These are phyloP conservation scores for Gasterosteus aculeatus DNA, from an alignment of 2,113 vertebrate species.

Conservation along the genomic window DNA sequence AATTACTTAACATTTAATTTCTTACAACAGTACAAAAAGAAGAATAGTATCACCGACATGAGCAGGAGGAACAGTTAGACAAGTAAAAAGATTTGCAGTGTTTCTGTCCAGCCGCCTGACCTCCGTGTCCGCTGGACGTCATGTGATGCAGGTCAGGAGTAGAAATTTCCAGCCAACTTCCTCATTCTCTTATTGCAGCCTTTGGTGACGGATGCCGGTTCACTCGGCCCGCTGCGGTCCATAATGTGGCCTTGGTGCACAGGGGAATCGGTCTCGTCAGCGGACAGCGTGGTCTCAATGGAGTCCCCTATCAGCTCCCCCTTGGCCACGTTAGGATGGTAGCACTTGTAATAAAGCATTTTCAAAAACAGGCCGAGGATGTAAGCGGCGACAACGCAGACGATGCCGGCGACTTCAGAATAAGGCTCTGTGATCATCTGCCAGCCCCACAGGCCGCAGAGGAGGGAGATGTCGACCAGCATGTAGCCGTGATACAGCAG, in stretches of 20 bases:
- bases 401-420: background rate
- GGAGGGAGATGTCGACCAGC: conserved; percentile 77
- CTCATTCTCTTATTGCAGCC: conserved; percentile 64
- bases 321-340: conserved; percentile 59
- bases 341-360: conserved; percentile 61
- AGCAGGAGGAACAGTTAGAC: background rate
- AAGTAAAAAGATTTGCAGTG: background rate
- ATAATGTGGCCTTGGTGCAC: accelerated
- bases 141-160: conserved; percentile 43
- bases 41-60: background rate
- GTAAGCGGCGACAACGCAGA: background rate
- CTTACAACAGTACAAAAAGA: too few relatives aligned
- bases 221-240: accelerated
- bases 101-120: background rate
- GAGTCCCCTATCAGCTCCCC: background rate
- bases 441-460: conserved; percentile 80
- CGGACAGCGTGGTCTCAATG: accelerated
- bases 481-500: conserved; percentile 83
- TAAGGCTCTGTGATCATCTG: conserved; percentile 17
- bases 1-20: too few relatives aligned
- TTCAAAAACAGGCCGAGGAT: conserved; percentile 38
- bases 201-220: accelerated
- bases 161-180: conserved; percentile 70
- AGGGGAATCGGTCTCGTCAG: background rate
- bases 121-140: background rate